Base-by-base conservation (phyloP, 2,888 invertebrate genomes). In the Tenthredo amoena region DNA sequence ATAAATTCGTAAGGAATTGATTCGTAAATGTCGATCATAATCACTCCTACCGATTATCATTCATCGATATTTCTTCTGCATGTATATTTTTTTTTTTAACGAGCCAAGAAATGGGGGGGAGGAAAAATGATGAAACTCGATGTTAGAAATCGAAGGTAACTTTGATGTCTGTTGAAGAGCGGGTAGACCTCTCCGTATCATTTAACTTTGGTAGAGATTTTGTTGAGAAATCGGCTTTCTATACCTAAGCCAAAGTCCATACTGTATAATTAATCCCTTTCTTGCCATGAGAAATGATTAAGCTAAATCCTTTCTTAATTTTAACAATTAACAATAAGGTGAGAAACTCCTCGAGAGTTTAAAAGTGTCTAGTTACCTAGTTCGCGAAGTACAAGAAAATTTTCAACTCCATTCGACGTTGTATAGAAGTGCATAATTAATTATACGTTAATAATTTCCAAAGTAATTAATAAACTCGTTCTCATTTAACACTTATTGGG, bases 401-500 rank as follows among this genome's bases (percentile, higher is more conserved):
- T n/a, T 50, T 55, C 31, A 55, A 77, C 43, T 43, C 15, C 15
- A 50, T 50, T 77, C 31, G 26, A 31, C 15, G 43, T 55, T 26
- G 50, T 77, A 43, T 77, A 43, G 37, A 26, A 21, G 40, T 43
- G 72, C 40, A 74, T 31, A 84, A 79, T 85, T 79, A 71, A 79
- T 81, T 43, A 34, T 84, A 34, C 55, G 72, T 43, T 74, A 37
- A 84, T 83, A 71, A 82, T 74, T 74, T 55, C 31, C n/a, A 7
- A 58, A 62, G 12, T 65, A 18, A 85, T 83, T 72, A 83, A 83
- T 85, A 83, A 84, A 72, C 37, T 58, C 43, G 15, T 68, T 34
- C 68, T 68, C 34, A 68, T 34, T 68, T 34, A 34, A 34, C 34
- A 68, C 34, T 68, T 34, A 68, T 68, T 68, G 68, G 34, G 68